These are phyloP conservation scores for Macrosteles quadrilineatus DNA, from an alignment of 1,140 invertebrate genomes.

Conservation along the genomic window DNA sequence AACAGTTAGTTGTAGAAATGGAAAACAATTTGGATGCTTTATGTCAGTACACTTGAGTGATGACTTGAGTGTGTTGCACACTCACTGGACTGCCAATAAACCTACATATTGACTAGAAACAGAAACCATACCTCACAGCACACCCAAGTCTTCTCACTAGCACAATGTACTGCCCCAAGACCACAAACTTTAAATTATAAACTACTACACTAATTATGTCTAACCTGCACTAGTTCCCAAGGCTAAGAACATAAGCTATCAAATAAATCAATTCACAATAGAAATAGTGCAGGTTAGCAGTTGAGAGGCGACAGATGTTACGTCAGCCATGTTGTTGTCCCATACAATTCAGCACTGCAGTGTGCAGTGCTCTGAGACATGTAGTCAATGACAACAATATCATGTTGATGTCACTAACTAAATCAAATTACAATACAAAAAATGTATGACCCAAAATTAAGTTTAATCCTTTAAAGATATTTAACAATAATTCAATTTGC, in stretches of 20 bases:
- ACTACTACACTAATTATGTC: background rate
- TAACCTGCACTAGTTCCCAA: background rate
- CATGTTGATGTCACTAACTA: too few species aligned
- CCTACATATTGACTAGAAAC: too few species aligned
- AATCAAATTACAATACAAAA: background rate
- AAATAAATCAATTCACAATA: too few species aligned
- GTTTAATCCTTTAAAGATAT: background rate
- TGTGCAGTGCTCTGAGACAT: background rate
- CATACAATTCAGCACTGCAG: background rate
- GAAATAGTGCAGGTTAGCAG: background rate
- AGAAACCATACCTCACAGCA: background rate
- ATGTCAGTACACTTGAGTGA: too few species aligned
- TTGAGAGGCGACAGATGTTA: conserved; percentile 9
- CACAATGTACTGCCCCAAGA: background rate
- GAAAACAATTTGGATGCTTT: too few species aligned
- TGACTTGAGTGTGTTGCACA: too few species aligned
- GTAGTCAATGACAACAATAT: background rate
- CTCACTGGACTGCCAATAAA: too few species aligned
- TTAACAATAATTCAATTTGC: background rate
- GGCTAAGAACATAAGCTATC: background rate
- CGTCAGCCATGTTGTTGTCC: conserved; percentile 1
- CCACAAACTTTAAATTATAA: background rate
- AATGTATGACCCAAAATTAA: background rate
- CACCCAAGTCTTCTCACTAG: background rate
- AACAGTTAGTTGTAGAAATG: background rate